Conservation (phyloP, 2,888 invertebrate species). For the Hemicrepidius hirtus region DNA sequence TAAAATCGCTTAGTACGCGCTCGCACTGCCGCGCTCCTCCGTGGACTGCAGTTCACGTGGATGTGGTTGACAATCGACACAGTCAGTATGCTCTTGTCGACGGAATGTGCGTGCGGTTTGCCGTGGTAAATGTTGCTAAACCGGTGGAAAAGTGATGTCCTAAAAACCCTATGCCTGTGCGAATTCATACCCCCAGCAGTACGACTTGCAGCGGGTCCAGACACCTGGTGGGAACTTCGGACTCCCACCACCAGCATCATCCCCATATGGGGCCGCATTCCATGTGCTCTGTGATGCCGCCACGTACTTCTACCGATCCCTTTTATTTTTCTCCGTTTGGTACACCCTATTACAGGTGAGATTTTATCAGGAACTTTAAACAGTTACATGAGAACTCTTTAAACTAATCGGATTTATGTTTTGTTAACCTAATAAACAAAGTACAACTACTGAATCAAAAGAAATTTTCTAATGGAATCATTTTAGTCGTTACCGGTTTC, state of each 20-base stretch:
- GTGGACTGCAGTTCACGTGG: slow-evolving; percentile 75
- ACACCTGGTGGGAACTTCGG: slow-evolving; percentile 68
- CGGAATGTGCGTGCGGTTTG: slow-evolving; percentile 49
- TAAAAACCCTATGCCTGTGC: slow-evolving; percentile 58
- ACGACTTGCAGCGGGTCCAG: slow-evolving; percentile 70
- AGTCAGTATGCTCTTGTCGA: slow-evolving; percentile 63
- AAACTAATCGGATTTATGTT: too few relatives aligned
- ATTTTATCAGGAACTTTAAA: background rate
- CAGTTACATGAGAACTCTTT: too few relatives aligned
- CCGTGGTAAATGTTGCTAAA: slow-evolving; percentile 53
- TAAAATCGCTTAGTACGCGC: slow-evolving; percentile 73
- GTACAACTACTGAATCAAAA: too few relatives aligned
- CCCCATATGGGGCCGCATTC: slow-evolving; percentile 69
- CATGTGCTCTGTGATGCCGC: slow-evolving; percentile 66
- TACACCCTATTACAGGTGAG: slow-evolving; percentile 76
- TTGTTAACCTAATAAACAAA: too few relatives aligned
- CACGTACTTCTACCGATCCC: slow-evolving; percentile 74
- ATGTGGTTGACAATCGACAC: slow-evolving; percentile 77
- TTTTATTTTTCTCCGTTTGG: slow-evolving; percentile 78
- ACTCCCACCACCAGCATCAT: slow-evolving; percentile 61
- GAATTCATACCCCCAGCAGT: slow-evolving; percentile 62
- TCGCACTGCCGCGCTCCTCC: slow-evolving; percentile 78
- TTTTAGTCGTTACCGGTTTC: too few relatives aligned
- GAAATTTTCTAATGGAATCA: too few relatives aligned
- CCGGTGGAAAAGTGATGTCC: slow-evolving; percentile 35